Evolutionary conservation across 2,797 vertebrate species (phyloP), one percentile per base, ranked within the genome.

Genomic region (Sebastes itinus): DNA sequence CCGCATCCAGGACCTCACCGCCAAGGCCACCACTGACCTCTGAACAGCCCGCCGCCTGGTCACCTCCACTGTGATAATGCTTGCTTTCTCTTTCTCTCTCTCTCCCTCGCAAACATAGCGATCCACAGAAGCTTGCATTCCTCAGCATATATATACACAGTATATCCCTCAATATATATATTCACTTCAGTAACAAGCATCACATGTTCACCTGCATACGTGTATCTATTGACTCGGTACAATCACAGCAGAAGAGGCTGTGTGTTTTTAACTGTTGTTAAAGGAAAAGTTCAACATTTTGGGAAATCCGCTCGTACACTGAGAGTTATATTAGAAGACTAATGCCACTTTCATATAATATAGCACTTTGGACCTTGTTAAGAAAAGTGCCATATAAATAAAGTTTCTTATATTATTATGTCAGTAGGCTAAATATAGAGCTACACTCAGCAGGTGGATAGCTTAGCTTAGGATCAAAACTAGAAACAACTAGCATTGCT

Each of bases 21-120:
- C 98, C 92, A 99, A 99, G 95, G 97, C 97, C 84, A 99, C 97
- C 96, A 99, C 98, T 76, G 99, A 99, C 93, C 98, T 99, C 94
- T 99, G 97, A 98, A 86, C 92, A 63, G 64, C 75, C 58, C 6
- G 22, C 38, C 42, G 14, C 73, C 77, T 32, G 38, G 59, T 75
- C 83, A 71, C 71, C 88, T 90, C 84, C 80, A 92, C 91, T 92
- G 91, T 91, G 90, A 91, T 85, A 73, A 42, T 65, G 38, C 72
- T 75, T 68, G 1, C 81, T 74, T 78, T 12, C 77, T 77, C 52
- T 69, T 38, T 66, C 60, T 56, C 35, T 23, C 1, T 54, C 25
- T 67, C 23, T 49, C 54, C 62, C 65, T 74, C 16, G 11, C 84
- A 67, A 54, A 68, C 65, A 78, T 78, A 88, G 65, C 67, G 32